These are phyloP conservation scores for Beroe forskalii DNA, from an alignment of 37 sponge, comb jelly and placozoan genomes.

Conservation along the genomic window DNA sequence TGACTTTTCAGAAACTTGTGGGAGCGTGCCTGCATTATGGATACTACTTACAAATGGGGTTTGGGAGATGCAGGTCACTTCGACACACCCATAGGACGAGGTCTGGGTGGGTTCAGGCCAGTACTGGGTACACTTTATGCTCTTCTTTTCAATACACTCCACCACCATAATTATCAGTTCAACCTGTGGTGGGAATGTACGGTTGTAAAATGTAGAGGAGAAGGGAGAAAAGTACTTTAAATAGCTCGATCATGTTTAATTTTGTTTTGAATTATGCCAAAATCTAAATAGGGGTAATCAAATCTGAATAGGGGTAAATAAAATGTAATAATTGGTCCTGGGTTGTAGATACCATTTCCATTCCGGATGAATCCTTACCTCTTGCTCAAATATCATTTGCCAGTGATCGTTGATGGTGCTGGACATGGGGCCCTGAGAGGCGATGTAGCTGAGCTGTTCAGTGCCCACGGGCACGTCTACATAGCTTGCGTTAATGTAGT, in stretches of 20 bases:
- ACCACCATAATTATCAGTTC: constrained; percentile 36
- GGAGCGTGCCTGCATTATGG: too few relatives aligned
- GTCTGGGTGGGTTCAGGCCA: constrained; percentile 32
- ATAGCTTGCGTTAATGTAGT: constrained; percentile 52
- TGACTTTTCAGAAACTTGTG: too few relatives aligned
- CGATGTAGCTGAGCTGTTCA: constrained; percentile 3
- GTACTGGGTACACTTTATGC: constrained; percentile 60
- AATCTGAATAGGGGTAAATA: too few relatives aligned
- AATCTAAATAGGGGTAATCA: too few relatives aligned
- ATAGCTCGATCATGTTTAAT: too few relatives aligned
- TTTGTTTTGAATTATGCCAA: too few relatives aligned
- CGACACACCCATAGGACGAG: background rate
- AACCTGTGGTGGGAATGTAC: background rate
- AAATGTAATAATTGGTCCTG: too few relatives aligned
- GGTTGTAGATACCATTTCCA: too few relatives aligned
- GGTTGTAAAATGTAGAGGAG: constrained; percentile 1
- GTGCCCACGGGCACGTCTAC: constrained; percentile 9
- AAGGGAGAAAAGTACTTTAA: too few relatives aligned
- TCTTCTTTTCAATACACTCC: constrained; percentile 54
- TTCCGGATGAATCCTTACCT: constrained; percentile 64
- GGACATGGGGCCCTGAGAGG: constrained; percentile 71
- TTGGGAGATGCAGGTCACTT: constrained; percentile 2
- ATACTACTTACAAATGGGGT: background rate
- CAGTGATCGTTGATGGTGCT: constrained; percentile 74
- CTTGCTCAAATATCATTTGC: constrained; percentile 82